Evolutionary conservation across 2,797 vertebrate genomes (phyloP).

Genomic region (Clarias fuscus): DNA sequence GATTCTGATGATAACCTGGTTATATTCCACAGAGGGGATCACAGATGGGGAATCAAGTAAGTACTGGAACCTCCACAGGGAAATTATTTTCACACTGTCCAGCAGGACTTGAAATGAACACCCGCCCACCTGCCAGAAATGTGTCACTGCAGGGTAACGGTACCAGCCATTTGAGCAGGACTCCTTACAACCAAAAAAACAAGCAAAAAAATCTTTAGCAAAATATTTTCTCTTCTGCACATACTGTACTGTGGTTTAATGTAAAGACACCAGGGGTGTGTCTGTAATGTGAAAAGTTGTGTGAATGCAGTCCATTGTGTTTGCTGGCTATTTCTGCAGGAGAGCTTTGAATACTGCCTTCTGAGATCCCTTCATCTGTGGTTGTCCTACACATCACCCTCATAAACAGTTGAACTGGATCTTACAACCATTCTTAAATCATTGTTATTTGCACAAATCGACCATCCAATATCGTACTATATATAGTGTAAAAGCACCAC

Average conservation of each 20-base stretch:
- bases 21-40: conserved; percentile 95
- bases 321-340: background rate
- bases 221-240: background rate
- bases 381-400: background rate
- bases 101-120: background rate
- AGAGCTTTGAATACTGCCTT: background rate
- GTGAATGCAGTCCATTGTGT: too few relatives aligned
- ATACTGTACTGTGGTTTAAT: background rate
- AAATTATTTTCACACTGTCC: background rate
- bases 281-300: background rate
- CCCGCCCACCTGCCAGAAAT: background rate
- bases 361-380: background rate
- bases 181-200: background rate
- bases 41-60: conserved; percentile 87
- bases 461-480: too few relatives aligned
- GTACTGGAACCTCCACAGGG: conserved; percentile 55
- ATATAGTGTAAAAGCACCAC: too few relatives aligned
- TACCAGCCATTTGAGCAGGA: background rate
- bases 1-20: conserved; percentile 86
- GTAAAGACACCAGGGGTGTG: background rate
- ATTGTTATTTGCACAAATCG: too few relatives aligned
- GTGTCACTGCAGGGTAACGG: background rate
- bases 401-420: too few relatives aligned
- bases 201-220: background rate
- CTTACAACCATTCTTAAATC: too few relatives aligned